These are phyloP conservation scores for Aricia artaxerxes DNA, from an alignment of 2,888 invertebrate genomes.

Conservation along the genomic window DNA sequence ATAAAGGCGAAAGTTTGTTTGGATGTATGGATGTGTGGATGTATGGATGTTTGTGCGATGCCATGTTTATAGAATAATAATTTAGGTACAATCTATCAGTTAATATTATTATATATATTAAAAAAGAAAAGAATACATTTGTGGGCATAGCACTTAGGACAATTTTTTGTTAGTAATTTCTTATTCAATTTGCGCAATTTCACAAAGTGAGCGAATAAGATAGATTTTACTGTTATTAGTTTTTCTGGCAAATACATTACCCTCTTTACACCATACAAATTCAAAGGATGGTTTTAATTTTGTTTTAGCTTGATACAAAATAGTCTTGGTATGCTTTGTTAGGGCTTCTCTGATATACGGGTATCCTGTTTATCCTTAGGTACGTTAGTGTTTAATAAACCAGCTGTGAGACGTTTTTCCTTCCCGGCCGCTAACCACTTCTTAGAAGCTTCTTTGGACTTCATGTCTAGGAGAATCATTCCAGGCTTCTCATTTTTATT, in stretches of 20 bases:
- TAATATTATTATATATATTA: too few relatives aligned
- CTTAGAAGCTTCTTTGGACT: slow-evolving; percentile 35
- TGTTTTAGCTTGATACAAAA: too few relatives aligned
- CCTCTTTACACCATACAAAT: slow-evolving; percentile 43
- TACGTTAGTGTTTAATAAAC: slow-evolving; percentile 37
- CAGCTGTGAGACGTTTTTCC: slow-evolving; percentile 40
- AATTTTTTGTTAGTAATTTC: neutral
- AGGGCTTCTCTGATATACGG: slow-evolving; percentile 41
- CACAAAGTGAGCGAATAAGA: slow-evolving; percentile 34
- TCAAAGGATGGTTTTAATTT: slow-evolving; percentile 36
- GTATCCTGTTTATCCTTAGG: slow-evolving; percentile 38
- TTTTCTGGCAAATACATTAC: slow-evolving; percentile 41
- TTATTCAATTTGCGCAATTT: slow-evolving; percentile 27
- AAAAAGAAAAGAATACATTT: too few relatives aligned
- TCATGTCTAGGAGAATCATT: slow-evolving; percentile 41
- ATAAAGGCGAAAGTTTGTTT: too few relatives aligned
- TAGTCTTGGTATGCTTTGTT: slow-evolving; percentile 40
- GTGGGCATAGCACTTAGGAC: neutral
- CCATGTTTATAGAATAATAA: too few relatives aligned
- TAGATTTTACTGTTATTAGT: slow-evolving; percentile 38
- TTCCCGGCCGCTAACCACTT: slow-evolving; percentile 42
- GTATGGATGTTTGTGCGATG: too few relatives aligned
- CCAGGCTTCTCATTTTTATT: slow-evolving; percentile 41
- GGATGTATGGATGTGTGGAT: too few relatives aligned
- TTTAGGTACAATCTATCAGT: too few relatives aligned